Evolutionary conservation across 2,797 vertebrate genomes (phyloP).

Genomic region (Hipposideros larvatus): DNA sequence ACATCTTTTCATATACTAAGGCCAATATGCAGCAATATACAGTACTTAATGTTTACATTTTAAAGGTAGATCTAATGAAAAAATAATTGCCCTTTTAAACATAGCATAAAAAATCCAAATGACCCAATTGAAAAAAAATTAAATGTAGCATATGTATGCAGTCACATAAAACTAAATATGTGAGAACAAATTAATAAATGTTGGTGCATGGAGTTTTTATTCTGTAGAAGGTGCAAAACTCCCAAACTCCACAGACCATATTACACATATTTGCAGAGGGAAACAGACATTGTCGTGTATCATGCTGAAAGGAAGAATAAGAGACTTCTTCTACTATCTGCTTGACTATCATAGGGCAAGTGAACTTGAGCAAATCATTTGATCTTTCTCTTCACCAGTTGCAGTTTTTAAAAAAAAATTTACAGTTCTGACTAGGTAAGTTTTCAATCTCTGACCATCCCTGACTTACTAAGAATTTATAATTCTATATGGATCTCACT

Average conservation of each 20-base stretch:
- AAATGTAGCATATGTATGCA: background rate
- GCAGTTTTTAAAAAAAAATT: background rate
- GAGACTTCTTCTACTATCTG: background rate
- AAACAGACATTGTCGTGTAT: background rate
- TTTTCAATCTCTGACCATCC: background rate
- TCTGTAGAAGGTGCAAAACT: background rate
- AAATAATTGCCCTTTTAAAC: background rate
- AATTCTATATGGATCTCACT: background rate
- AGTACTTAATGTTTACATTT: conserved; percentile 23
- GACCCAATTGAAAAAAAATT: background rate
- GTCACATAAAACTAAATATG: conserved; percentile 10
- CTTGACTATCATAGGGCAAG: background rate
- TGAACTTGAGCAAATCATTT: background rate
- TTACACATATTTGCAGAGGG: background rate
- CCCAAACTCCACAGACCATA: background rate
- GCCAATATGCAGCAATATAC: background rate
- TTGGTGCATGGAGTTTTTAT: background rate
- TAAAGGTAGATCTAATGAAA: background rate
- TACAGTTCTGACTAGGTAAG: background rate
- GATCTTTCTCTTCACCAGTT: background rate
- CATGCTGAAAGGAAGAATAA: background rate
- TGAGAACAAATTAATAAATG: background rate
- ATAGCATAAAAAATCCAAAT: background rate
- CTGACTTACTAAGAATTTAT: background rate
- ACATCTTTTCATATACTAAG: background rate